phyloP scores from a whole-genome alignment of 2,797 vertebrate genomes.

The Sarcophilus harrisii region DNA sequence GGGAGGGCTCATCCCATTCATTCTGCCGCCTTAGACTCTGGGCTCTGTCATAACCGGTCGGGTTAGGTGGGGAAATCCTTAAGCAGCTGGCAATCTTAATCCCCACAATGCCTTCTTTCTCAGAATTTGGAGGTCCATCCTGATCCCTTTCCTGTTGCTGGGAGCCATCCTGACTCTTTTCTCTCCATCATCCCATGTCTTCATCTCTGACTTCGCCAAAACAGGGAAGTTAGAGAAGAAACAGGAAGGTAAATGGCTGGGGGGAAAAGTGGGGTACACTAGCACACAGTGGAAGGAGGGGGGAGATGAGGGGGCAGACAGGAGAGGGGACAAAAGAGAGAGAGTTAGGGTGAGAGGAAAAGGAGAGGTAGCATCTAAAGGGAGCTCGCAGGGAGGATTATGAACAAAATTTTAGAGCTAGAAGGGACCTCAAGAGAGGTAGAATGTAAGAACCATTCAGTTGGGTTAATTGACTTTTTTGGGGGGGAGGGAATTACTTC shows the following conservation, averaged over 20 bases:
- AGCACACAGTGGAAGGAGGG: not conserved
- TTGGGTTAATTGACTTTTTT: not conserved
- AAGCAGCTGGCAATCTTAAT: not conserved
- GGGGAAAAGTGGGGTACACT: not conserved
- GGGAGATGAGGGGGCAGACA: not conserved
- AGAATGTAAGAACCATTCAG: not conserved
- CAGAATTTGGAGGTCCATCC: not conserved
- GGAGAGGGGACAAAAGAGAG: not conserved
- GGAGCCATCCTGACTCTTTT: not conserved
- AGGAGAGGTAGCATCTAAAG: not conserved
- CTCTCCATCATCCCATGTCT: not conserved
- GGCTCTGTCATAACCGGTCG: not conserved
- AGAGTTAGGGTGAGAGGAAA: not conserved
- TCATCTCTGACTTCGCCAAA: not conserved
- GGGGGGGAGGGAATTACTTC: no score
- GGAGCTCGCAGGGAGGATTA: not conserved
- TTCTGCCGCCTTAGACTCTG: not conserved
- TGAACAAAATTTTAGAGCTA: not conserved
- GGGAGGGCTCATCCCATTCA: not conserved
- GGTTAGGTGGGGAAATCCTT: not conserved
- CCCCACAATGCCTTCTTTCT: not conserved
- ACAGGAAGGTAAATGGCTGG: not conserved
- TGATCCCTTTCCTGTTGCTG: not conserved
- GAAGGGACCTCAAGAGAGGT: not conserved
- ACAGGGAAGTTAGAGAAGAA: not conserved